Base-by-base conservation (phyloP, 2,797 vertebrate species). In the Sebastes wilsoni region DNA sequence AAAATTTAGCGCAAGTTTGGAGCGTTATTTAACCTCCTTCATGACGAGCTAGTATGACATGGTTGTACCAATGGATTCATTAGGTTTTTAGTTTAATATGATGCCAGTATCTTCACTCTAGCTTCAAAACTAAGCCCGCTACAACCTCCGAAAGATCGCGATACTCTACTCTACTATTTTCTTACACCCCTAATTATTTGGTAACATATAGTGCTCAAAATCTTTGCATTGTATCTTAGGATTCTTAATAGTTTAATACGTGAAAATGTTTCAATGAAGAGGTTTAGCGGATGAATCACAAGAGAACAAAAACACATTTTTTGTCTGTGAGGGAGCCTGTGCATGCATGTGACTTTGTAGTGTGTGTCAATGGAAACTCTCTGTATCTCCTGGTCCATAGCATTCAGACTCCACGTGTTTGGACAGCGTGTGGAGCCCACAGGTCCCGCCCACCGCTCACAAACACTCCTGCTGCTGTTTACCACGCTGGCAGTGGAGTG, bases 381-480 rank as follows among this genome's bases (percentile, higher is more conserved):
- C 55, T 79, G 69, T 70, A 11, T 75, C 56, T 79, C 34, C 25
- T 20, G 56, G 22, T 75, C 78, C 61, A 13, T 25, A 27, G 66
- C 67, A 58, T 23, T 80, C 72, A 59, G 61, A 70, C 73, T 85
- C 86, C 88, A 91, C 80, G 84, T 93, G 89, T 82, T 87, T 66
- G 80, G 54, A 82, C 81, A 82, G 87, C 85, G 81, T 90, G 88
- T 66, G 81, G 81, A 82, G 42, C 13, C 23, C 59, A 32, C 59
- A 32, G 70, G 85, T 77, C 75, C 85, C 81, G 76, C 88, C 88
- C 88, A 80, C 85, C 1, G 78, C 80, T 80, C 84, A 28, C 79
- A 86, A 80, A 85, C 85, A 68, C 90, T 81, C 85, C 83, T 77
- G 42, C 88, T 87, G 89, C 82, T 94, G 88, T 93, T 92, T 86